Evolutionary conservation across 2,113 vertebrate genomes (phyloP).

Genomic region (Rutilus rutilus): DNA sequence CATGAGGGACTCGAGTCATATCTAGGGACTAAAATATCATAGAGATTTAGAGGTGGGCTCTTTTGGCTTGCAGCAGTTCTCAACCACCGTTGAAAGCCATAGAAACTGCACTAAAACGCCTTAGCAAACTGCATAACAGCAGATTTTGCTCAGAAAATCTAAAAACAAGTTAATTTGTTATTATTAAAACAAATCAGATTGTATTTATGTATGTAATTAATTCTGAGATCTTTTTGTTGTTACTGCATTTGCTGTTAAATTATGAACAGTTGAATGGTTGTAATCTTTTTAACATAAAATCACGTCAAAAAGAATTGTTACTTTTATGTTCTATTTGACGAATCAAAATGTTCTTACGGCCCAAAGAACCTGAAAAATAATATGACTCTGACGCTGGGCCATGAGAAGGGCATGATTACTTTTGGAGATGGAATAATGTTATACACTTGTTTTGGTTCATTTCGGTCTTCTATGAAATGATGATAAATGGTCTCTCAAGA

Average conservation of each 20-base stretch:
- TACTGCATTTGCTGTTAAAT: neutral
- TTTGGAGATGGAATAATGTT: neutral
- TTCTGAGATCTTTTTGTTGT: too few relatives aligned
- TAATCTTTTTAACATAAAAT: neutral
- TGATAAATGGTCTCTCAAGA: neutral
- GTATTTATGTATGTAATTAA: too few relatives aligned
- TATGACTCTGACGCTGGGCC: neutral
- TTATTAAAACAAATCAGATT: neutral
- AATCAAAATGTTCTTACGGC: neutral
- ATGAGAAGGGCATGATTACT: neutral
- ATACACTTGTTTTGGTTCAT: neutral
- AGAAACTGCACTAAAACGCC: neutral
- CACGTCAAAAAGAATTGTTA: neutral
- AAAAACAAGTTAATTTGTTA: neutral
- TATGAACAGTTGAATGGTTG: neutral
- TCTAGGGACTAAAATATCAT: too few relatives aligned
- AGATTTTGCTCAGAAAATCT: neutral
- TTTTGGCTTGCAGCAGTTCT: too few relatives aligned
- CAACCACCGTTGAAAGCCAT: too few relatives aligned
- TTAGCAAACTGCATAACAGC: neutral
- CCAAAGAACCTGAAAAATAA: neutral
- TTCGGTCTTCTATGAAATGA: conserved; percentile 2
- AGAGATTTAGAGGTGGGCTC: too few relatives aligned
- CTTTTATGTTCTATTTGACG: neutral
- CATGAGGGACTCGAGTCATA: too few relatives aligned